phyloP scores from a whole-genome alignment of 2,888 invertebrate genomes.

The Netelia inedita region DNA sequence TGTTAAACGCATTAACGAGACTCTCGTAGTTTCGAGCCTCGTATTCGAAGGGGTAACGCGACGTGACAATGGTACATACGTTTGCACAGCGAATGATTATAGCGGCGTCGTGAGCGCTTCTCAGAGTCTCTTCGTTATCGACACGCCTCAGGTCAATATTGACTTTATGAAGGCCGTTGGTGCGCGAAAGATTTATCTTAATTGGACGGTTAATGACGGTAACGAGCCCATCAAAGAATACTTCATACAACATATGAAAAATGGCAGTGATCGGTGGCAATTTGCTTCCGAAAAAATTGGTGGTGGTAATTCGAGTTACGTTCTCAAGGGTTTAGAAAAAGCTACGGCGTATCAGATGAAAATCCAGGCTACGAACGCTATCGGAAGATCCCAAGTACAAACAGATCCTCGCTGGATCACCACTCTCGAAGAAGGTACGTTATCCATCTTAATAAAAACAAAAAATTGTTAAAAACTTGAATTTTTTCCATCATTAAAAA shows the following conservation, averaged over 20 bases:
- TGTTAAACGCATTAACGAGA: constrained; percentile 86
- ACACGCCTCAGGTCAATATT: constrained; percentile 90
- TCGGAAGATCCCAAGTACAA: constrained; percentile 87
- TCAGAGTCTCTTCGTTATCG: constrained; percentile 88
- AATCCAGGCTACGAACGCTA: constrained; percentile 89
- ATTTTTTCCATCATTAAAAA: neutral
- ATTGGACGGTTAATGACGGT: constrained; percentile 93
- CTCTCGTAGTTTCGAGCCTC: constrained; percentile 87
- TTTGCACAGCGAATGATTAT: constrained; percentile 82
- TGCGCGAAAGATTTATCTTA: constrained; percentile 91
- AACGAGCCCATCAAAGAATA: constrained; percentile 89
- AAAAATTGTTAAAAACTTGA: neutral
- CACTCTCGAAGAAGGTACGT: constrained; percentile 87
- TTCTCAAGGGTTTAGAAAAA: constrained; percentile 89
- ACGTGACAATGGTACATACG: constrained; percentile 91
- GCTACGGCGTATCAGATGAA: constrained; percentile 89
- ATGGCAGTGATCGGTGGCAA: constrained; percentile 86
- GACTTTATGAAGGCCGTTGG: constrained; percentile 92
- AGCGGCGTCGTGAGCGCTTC: constrained; percentile 85
- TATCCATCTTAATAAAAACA: neutral
- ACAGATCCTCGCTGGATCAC: constrained; percentile 86
- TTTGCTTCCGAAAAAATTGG: constrained; percentile 88
- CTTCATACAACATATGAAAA: constrained; percentile 86
- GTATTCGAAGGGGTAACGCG: constrained; percentile 87
- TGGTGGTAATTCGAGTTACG: constrained; percentile 89